Evolutionary conservation across 2,113 vertebrate genomes (phyloP).

Genomic region (Pantherophis guttatus): DNA sequence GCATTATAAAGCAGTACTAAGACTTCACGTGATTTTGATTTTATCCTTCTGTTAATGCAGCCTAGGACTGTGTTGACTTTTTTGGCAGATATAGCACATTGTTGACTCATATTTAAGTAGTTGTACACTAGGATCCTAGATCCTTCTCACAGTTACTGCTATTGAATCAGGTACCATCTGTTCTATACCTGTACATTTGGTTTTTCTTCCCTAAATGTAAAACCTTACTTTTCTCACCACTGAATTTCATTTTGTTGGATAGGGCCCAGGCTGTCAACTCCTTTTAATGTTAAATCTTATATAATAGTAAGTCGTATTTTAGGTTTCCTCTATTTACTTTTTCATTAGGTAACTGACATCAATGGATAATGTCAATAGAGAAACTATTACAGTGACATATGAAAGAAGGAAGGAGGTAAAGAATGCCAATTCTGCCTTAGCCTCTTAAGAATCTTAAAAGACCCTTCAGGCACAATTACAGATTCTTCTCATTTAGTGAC

Average conservation of each 20-base stretch:
- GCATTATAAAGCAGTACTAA: neutral
- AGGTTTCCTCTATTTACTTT: neutral
- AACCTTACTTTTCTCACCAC: neutral
- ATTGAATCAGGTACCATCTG: neutral
- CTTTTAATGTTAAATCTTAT: neutral
- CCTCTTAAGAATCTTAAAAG: neutral
- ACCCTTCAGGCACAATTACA: neutral
- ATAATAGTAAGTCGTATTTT: neutral
- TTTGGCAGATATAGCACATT: neutral
- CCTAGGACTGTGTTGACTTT: neutral
- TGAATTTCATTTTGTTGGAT: neutral
- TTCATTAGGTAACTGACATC: neutral
- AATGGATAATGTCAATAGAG: neutral
- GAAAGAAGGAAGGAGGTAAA: neutral
- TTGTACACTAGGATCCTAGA: neutral
- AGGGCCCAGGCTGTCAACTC: neutral
- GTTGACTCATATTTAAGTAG: neutral
- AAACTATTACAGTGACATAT: neutral
- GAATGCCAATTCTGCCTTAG: neutral
- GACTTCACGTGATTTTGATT: neutral
- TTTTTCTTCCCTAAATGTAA: neutral
- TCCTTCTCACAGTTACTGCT: neutral
- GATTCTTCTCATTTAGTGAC: neutral
- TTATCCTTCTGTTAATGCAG: neutral
- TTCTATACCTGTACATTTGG: neutral